A percentile compares a stretch with the other conserved stretches of the same genome.
These are phyloP conservation scores for Odiellus spinosus DNA, from an alignment of 2,888 invertebrate genomes.

Conservation along the genomic window DNA sequence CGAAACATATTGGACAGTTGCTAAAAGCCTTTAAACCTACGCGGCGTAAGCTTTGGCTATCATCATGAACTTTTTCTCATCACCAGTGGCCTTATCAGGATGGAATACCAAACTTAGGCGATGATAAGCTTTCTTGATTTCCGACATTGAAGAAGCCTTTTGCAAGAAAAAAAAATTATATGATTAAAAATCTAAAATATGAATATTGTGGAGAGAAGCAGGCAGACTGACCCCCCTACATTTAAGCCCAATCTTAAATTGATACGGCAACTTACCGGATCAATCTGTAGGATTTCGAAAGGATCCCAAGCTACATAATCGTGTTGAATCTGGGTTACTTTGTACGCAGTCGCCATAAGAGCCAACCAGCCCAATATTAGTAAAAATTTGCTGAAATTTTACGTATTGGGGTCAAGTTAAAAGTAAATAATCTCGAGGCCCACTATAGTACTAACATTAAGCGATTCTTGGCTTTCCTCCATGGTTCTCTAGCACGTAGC, in stretches of 20 bases:
- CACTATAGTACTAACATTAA: conserved; percentile 36
- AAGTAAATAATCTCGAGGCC: neutral
- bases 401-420: too few species aligned
- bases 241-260: too few species aligned
- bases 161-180: neutral
- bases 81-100: conserved; percentile 94
- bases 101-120: conserved; percentile 82
- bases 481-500: conserved; percentile 70
- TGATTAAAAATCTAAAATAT: too few species aligned
- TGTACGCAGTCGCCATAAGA: conserved; percentile 64
- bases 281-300: conserved; percentile 81
- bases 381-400: conserved; percentile 30
- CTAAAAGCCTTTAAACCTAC: too few species aligned
- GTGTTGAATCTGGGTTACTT: conserved; percentile 90
- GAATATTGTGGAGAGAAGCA: neutral
- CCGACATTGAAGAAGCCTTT: conserved; percentile 63
- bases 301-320: conserved; percentile 99
- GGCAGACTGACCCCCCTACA: too few species aligned
- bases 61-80: conserved; percentile 93
- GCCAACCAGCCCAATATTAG: conserved; percentile 69
- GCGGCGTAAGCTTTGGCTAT: conserved; percentile 68
- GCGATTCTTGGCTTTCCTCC: conserved; percentile 63
- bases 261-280: conserved; percentile 41
- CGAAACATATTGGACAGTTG: too few species aligned
- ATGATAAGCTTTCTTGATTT: conserved; percentile 90